Evolutionary conservation across 1,140 invertebrate species (phyloP).

Genomic region (Pseudomyrmex flavicornis): DNA sequence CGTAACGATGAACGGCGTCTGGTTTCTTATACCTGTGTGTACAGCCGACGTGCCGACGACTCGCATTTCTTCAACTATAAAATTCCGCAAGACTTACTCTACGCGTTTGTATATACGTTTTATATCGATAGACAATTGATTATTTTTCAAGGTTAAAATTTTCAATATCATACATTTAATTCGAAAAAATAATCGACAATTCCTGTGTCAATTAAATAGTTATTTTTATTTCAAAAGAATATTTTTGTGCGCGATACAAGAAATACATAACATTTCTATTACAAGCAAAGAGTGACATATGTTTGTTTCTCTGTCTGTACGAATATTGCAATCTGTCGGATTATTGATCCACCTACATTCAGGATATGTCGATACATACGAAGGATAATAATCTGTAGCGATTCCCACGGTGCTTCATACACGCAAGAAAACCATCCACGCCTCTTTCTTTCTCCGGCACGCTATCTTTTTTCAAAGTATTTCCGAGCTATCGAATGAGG

Average conservation of each 20-base stretch:
- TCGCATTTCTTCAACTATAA: background rate
- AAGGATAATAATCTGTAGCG: slow-evolving; percentile 41
- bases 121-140: no score
- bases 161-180: background rate
- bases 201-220: no score
- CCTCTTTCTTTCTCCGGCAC: slow-evolving; percentile 23
- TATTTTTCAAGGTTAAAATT: no score
- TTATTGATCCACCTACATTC: slow-evolving; percentile 34
- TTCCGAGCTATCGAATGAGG: slow-evolving; percentile 45
- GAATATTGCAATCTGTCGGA: slow-evolving; percentile 2
- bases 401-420: slow-evolving; percentile 67
- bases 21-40: slow-evolving; percentile 2
- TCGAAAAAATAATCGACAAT: background rate
- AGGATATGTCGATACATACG: slow-evolving; percentile 10
- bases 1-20: background rate
- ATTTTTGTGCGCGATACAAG: no score
- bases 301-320: slow-evolving; percentile 9
- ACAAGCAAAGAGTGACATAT: no score
- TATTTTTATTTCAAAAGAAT: no score
- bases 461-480: slow-evolving; percentile 59
- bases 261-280: no score
- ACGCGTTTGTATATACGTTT: no score
- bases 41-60: background rate
- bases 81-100: background rate
- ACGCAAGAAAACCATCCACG: slow-evolving; percentile 53